These are phyloP conservation scores for Ardeotis arabs DNA, from an alignment of 2,113 vertebrate genomes.

Conservation along the genomic window DNA sequence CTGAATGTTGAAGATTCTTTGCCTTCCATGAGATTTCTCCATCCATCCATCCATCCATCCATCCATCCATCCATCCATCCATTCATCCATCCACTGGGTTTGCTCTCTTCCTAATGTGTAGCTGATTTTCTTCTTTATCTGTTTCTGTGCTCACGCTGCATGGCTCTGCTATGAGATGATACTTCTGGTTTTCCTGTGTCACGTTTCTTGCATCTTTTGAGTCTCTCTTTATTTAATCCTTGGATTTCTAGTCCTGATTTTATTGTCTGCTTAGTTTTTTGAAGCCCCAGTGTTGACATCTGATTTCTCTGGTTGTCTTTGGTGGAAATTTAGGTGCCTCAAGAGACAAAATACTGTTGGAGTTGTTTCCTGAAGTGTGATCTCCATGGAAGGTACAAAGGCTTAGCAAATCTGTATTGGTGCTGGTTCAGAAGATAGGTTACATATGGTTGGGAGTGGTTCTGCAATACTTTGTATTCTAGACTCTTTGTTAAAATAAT, in stretches of 20 bases:
- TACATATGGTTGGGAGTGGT: background rate
- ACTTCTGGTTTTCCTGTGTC: background rate
- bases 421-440: background rate
- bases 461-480: background rate
- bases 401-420: background rate
- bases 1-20: background rate
- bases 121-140: background rate
- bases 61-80: no score
- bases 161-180: background rate
- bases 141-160: background rate
- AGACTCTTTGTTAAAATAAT: background rate
- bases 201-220: background rate
- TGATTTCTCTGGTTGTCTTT: background rate
- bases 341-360: background rate
- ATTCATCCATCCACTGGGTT: no score
- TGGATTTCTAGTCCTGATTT: background rate
- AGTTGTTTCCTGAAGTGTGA: background rate
- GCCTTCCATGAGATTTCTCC: background rate
- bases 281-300: background rate
- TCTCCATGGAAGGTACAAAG: background rate
- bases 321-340: background rate
- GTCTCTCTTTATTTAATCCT: background rate
- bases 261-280: background rate
- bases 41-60: background rate
- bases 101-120: background rate